Percentiles rank a stretch among this genome's conserved stretches.
These are phyloP conservation scores for Ptilodon capucinus DNA, from an alignment of 2,888 invertebrate genomes.

Conservation along the genomic window DNA sequence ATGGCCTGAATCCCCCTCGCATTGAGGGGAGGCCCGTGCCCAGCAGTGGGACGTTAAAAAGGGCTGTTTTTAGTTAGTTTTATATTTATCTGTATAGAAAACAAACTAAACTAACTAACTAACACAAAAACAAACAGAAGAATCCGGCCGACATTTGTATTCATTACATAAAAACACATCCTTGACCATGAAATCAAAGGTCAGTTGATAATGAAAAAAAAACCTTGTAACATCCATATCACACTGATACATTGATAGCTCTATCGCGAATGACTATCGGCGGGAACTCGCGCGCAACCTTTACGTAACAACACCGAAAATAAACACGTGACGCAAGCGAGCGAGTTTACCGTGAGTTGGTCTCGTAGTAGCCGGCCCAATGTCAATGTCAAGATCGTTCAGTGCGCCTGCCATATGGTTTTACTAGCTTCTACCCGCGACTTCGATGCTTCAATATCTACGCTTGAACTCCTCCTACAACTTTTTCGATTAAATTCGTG, in stretches of 20 bases:
- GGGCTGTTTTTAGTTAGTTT: too few relatives aligned
- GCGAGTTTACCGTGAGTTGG: constrained; percentile 23
- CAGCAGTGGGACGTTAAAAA: too few relatives aligned
- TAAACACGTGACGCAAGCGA: constrained; percentile 20
- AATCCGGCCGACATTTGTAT: background rate
- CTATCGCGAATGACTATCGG: constrained; percentile 2
- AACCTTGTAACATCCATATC: background rate
- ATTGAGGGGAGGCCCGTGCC: too few relatives aligned
- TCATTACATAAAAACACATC: background rate
- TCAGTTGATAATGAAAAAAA: background rate
- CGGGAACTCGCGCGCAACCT: constrained; percentile 4
- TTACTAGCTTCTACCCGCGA: constrained; percentile 1
- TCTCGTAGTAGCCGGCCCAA: constrained; percentile 28
- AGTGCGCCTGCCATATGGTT: constrained; percentile 21
- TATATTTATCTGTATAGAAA: too few relatives aligned
- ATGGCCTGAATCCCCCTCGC: too few relatives aligned
- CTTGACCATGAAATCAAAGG: background rate
- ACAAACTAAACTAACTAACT: background rate
- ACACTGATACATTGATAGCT: background rate
- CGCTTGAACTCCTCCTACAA: too few relatives aligned
- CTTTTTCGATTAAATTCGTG: too few relatives aligned
- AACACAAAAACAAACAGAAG: background rate
- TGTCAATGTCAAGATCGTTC: constrained; percentile 52
- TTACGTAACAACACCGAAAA: constrained; percentile 16
- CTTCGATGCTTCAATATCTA: background rate